Evolutionary conservation across 2,797 vertebrate genomes (phyloP).

Genomic region (Sebastes diploproa): DNA sequence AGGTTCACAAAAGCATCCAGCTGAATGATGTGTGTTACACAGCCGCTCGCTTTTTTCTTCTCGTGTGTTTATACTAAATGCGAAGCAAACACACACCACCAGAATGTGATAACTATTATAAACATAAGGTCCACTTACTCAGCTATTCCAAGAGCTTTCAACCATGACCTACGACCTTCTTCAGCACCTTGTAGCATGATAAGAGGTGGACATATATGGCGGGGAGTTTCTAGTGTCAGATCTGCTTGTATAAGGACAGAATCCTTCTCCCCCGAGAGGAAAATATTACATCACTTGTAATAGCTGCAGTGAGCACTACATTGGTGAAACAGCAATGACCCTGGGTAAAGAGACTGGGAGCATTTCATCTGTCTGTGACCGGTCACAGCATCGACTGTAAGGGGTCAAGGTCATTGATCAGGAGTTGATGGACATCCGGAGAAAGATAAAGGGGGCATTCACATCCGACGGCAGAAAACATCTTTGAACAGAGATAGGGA

Average conservation of each 20-base stretch:
- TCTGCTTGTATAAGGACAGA: background rate
- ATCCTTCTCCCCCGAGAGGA: no score
- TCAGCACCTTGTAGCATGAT: background rate
- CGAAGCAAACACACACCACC: background rate
- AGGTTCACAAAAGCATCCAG: conserved; percentile 24
- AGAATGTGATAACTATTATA: background rate
- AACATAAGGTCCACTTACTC: background rate
- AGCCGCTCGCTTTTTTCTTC: background rate
- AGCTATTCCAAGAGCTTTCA: background rate
- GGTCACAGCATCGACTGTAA: background rate
- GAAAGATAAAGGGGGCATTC: background rate
- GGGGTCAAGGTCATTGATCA: background rate
- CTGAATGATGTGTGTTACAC: conserved; percentile 16
- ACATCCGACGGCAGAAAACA: background rate
- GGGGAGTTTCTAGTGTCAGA: background rate
- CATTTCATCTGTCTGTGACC: background rate
- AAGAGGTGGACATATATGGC: background rate
- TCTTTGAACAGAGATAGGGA: background rate
- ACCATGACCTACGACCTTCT: background rate
- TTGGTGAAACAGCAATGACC: background rate
- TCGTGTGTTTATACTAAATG: background rate
- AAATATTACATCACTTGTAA: background rate
- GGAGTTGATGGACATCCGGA: background rate
- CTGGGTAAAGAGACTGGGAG: background rate
- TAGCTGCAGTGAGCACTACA: background rate